Evolutionary conservation across 2,888 invertebrate species (phyloP).

Genomic region (Cataglyphis albicans): DNA sequence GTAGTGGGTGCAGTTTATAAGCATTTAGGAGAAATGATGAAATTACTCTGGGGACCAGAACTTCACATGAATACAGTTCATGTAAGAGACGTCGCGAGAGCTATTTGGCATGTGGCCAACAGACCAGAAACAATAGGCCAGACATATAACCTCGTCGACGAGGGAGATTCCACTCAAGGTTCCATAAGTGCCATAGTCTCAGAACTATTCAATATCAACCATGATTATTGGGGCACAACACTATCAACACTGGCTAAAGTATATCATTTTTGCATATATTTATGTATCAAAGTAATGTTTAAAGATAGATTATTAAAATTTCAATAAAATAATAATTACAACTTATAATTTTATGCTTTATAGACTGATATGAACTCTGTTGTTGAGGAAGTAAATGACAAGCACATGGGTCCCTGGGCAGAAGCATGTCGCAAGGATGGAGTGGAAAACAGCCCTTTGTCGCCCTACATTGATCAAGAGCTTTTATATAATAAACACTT

Average conservation of each 20-base stretch:
- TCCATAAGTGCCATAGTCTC: constrained; percentile 92
- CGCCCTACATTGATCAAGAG: constrained; percentile 95
- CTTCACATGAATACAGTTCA: constrained; percentile 95
- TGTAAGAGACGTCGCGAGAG: constrained; percentile 93
- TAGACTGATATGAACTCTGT: constrained; percentile 93
- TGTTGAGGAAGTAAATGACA: constrained; percentile 97
- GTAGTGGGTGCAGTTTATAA: constrained; percentile 96
- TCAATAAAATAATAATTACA: background rate
- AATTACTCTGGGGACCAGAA: constrained; percentile 94
- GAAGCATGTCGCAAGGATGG: constrained; percentile 92
- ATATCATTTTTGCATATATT: constrained; percentile 31
- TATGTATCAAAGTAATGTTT: constrained; percentile 22
- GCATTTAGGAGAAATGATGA: constrained; percentile 95
- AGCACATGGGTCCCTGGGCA: constrained; percentile 97
- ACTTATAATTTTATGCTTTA: constrained; percentile 59
- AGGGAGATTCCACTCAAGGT: constrained; percentile 94
- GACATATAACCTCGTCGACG: constrained; percentile 94
- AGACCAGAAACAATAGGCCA: constrained; percentile 87
- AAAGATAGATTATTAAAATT: constrained; percentile 17
- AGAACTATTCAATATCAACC: constrained; percentile 94
- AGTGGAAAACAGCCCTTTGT: constrained; percentile 94
- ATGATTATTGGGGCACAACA: constrained; percentile 94
- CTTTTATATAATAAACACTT: constrained; percentile 93
- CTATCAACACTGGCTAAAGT: constrained; percentile 94
- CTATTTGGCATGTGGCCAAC: constrained; percentile 91